Evolutionary conservation across 2,797 vertebrate species (phyloP).

Genomic region (Acanthurus lineatus): DNA sequence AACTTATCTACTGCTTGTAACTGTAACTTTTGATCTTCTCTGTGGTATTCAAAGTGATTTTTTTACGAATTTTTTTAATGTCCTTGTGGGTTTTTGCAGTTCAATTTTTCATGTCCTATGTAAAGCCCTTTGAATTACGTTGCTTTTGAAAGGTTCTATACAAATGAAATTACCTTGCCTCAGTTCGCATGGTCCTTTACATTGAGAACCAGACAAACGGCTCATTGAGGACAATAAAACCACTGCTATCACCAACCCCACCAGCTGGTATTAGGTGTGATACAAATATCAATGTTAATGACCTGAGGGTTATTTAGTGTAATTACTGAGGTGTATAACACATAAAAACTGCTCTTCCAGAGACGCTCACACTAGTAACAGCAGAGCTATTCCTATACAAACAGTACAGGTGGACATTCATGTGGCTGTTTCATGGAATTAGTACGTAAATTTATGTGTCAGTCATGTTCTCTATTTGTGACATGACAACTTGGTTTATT

Average conservation of each 20-base stretch:
- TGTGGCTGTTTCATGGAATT: not conserved
- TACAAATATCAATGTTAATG: constrained; percentile 61
- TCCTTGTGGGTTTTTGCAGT: not conserved
- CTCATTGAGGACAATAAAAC: constrained; percentile 46
- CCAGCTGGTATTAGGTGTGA: constrained; percentile 39
- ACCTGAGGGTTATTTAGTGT: constrained; percentile 41
- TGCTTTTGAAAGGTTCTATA: not conserved
- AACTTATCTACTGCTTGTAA: not conserved
- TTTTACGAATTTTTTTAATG: not conserved
- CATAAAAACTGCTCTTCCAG: constrained; percentile 1
- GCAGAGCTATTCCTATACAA: not conserved
- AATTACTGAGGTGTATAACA: constrained; percentile 34
- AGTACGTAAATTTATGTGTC: not conserved
- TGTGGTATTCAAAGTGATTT: no score
- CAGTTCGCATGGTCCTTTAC: not conserved
- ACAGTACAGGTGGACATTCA: not conserved
- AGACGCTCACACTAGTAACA: constrained; percentile 1
- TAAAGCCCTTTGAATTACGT: not conserved
- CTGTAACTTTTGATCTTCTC: no score
- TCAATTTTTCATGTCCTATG: not conserved
- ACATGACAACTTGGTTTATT: not conserved
- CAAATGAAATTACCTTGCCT: not conserved
- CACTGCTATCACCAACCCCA: constrained; percentile 33
- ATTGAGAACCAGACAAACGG: constrained; percentile 10
- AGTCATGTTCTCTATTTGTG: not conserved